Percentiles rank a stretch among this genome's conserved stretches.
These are phyloP conservation scores for Apamea monoglypha DNA, from an alignment of 2,888 invertebrate genomes.

Conservation along the genomic window DNA sequence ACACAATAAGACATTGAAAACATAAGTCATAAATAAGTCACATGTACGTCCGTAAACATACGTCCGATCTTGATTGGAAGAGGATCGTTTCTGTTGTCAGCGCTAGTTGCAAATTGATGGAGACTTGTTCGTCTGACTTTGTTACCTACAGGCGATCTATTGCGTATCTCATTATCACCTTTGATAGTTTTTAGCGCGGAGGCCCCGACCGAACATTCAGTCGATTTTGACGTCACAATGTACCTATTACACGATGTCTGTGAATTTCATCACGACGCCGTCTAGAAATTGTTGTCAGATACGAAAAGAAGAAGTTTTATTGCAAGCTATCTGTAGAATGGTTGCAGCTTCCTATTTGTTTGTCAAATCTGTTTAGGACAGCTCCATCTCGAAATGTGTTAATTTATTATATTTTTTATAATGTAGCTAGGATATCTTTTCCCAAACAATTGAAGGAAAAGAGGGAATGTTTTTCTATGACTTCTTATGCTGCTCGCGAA, in stretches of 20 bases:
- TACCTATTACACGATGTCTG: slow-evolving; percentile 58
- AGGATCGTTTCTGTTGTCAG: slow-evolving; percentile 18
- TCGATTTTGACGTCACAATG: slow-evolving; percentile 69
- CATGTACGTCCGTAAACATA: neutral
- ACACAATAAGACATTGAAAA: slow-evolving; percentile 16
- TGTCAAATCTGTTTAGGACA: neutral
- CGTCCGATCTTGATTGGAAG: slow-evolving; percentile 27
- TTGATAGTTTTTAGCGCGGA: slow-evolving; percentile 76
- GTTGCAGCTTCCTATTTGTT: neutral
- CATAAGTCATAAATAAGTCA: slow-evolving; percentile 7
- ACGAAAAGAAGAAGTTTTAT: slow-evolving; percentile 6
- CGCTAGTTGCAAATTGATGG: slow-evolving; percentile 47
- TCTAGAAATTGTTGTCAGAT: slow-evolving; percentile 42
- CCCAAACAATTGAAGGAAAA: neutral
- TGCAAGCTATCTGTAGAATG: slow-evolving; percentile 4
- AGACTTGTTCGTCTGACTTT: slow-evolving; percentile 42
- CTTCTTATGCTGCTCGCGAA: neutral
- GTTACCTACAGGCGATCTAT: slow-evolving; percentile 58
- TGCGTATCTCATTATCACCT: slow-evolving; percentile 80
- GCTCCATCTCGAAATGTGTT: neutral
- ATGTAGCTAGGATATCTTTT: neutral
- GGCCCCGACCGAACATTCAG: slow-evolving; percentile 70
- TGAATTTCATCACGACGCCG: slow-evolving; percentile 44
- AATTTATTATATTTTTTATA: neutral
- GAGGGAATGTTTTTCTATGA: neutral